Evolutionary conservation across 2,888 invertebrate species (phyloP), one percentile per base, ranked within the genome.

Genomic region (Elaeidobius kamerunicus): DNA sequence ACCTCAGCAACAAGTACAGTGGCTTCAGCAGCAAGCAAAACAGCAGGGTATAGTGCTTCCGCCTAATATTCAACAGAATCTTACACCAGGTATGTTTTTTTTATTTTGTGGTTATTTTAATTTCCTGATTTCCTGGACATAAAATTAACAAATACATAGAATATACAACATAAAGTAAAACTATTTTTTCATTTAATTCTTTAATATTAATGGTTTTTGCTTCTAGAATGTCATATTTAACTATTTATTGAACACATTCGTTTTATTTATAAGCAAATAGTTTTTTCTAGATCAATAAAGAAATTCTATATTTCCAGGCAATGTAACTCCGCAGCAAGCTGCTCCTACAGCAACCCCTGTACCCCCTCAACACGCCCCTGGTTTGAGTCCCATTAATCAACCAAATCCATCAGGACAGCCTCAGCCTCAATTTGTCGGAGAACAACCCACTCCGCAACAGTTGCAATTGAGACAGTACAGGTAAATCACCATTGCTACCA

Each of bases 381-480:
- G 72, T 9, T 59, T 73, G 59, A 73, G 72, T 45, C 71, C 72
- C 1, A 69, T 72, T 18, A 69, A 70, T 45, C 67, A 65, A 38
- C 59, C 57, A 14, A 38, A 44, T 14, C 41, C 56, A 2, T 55
- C 58, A 35, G 64, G 62, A 40, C 55, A 58, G 64, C 12, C 18
- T 1, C 46, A 15, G 6, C 48, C 34, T 35, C 67, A 15, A 63
- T 68, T 56, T 42, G 52, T 68, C n/a, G 47, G 42, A 18, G 32
- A 36, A 15, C 59, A 41, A 32, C 57, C 41, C 36, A 61, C 60
- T 61, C 63, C 63, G 34, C 64, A 66, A 43, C 65, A 65, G 45
- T 52, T 68, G 11, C 70, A 71, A 64, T 73, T 80, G 65, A 65
- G 36, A 15, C 85, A 84, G 65, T 79, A 79, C 66, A 78, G 52